These are phyloP conservation scores for Potamilus streckersoni DNA, from an alignment of 1,140 invertebrate species.

Conservation along the genomic window DNA sequence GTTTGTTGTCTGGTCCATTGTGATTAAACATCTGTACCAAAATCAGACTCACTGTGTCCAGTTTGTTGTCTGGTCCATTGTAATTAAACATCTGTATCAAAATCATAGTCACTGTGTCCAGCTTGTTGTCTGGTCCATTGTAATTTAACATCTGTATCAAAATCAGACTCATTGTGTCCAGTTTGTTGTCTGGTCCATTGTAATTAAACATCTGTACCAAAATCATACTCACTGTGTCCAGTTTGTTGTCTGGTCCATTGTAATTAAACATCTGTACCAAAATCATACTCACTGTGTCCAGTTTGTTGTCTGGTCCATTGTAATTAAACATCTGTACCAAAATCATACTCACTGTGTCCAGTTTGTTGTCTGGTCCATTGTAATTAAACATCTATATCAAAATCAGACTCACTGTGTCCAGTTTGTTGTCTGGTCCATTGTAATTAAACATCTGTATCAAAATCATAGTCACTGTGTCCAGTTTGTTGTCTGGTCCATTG, in stretches of 20 bases:
- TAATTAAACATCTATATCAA: conserved; percentile 80
- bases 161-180: conserved; percentile 72
- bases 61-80: conserved; percentile 79
- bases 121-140: conserved; percentile 79
- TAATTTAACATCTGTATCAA: conserved; percentile 78
- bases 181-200: conserved; percentile 79
- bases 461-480: conserved; percentile 72
- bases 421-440: conserved; percentile 79
- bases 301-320: conserved; percentile 79
- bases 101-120: conserved; percentile 72
- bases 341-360: conserved; percentile 72
- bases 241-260: conserved; percentile 79
- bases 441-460: conserved; percentile 78
- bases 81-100: conserved; percentile 78
- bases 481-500: conserved; percentile 79
- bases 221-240: conserved; percentile 72
- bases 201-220: conserved; percentile 78
- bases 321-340: conserved; percentile 78
- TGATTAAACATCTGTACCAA: conserved; percentile 78
- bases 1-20: conserved; percentile 79
- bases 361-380: conserved; percentile 79
- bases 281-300: conserved; percentile 72
- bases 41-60: conserved; percentile 72
- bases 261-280: conserved; percentile 78
- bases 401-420: conserved; percentile 72